These are phyloP conservation scores for Alosa sapidissima DNA, from an alignment of 2,797 vertebrate species.

Conservation along the genomic window DNA sequence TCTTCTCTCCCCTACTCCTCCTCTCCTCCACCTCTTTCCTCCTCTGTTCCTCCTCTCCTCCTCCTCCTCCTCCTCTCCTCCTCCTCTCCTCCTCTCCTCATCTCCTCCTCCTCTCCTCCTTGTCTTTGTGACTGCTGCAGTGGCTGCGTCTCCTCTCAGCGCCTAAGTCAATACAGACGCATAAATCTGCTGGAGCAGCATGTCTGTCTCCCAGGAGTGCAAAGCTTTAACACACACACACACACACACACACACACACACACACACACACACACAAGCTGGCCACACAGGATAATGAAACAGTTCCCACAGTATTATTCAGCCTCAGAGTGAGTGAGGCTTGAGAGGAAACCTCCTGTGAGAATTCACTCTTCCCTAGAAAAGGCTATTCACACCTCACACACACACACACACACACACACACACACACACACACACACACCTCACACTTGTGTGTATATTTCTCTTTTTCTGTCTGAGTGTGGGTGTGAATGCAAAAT, in stretches of 20 bases:
- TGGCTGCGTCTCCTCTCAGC: conserved; percentile 56
- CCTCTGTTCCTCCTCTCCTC: not conserved
- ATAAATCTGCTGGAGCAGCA: conserved; percentile 74
- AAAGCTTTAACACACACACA: conserved; percentile 52
- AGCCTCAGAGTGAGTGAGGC: conserved; percentile 28
- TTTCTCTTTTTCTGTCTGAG: too few relatives aligned
- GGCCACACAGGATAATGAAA: not conserved
- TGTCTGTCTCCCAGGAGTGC: conserved; percentile 58
- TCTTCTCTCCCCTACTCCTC: too few relatives aligned
- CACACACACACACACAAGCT: not conserved
- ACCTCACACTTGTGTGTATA: too few relatives aligned
- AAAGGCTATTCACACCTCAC: too few relatives aligned
- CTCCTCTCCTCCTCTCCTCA: conserved; percentile 38
- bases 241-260: not conserved
- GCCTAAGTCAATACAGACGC: conserved; percentile 70
- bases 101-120: too few relatives aligned
- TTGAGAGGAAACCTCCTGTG: not conserved
- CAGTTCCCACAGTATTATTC: too few relatives aligned
- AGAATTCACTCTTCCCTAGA: too few relatives aligned
- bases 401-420: too few relatives aligned
- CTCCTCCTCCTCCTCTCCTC: too few relatives aligned
- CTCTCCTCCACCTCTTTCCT: too few relatives aligned
- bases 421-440: too few relatives aligned
- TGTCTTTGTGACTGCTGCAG: conserved; percentile 41
- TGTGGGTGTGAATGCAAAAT: too few relatives aligned